A percentile compares a stretch with the other conserved stretches of the same genome.
phyloP scores from a whole-genome alignment of 2,797 vertebrate species.

The Semotilus atromaculatus region DNA sequence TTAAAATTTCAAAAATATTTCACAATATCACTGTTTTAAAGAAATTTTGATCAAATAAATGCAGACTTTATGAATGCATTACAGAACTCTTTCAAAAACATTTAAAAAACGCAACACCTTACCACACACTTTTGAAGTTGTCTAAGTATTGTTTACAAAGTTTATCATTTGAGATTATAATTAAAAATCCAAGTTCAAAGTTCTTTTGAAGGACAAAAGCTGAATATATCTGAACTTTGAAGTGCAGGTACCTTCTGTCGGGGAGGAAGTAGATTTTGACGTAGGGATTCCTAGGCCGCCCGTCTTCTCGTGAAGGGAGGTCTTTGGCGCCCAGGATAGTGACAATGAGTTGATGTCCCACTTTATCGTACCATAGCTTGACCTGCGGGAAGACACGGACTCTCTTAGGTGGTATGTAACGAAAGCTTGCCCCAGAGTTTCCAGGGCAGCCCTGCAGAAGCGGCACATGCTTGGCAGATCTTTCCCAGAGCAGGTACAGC shows the following conservation, averaged over 20 bases:
- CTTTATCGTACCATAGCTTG: slow-evolving; percentile 95
- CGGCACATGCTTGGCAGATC: slow-evolving; percentile 37
- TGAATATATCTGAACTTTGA: neutral
- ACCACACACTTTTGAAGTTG: neutral
- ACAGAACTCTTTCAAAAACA: neutral
- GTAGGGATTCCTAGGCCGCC: slow-evolving; percentile 93
- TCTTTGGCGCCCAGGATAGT: slow-evolving; percentile 96
- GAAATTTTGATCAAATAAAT: neutral
- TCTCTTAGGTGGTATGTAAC: slow-evolving; percentile 11
- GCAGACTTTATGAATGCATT: neutral
- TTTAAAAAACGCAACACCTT: neutral
- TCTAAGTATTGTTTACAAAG: neutral
- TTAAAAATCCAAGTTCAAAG: neutral
- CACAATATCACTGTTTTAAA: neutral
- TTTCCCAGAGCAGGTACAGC: slow-evolving; percentile 18
- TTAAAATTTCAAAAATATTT: neutral
- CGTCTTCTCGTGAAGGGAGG: slow-evolving; percentile 90
- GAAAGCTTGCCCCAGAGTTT: neutral
- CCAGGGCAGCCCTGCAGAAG: slow-evolving; percentile 28
- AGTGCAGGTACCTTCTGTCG: slow-evolving; percentile 88
- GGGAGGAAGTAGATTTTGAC: slow-evolving; percentile 97
- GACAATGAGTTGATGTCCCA: slow-evolving; percentile 94
- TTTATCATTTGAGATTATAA: neutral
- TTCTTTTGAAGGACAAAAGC: neutral
- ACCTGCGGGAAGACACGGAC: slow-evolving; percentile 82